Base-by-base conservation (phyloP, 2,113 vertebrate genomes). In the Cyanoramphus novaezelandiae region DNA sequence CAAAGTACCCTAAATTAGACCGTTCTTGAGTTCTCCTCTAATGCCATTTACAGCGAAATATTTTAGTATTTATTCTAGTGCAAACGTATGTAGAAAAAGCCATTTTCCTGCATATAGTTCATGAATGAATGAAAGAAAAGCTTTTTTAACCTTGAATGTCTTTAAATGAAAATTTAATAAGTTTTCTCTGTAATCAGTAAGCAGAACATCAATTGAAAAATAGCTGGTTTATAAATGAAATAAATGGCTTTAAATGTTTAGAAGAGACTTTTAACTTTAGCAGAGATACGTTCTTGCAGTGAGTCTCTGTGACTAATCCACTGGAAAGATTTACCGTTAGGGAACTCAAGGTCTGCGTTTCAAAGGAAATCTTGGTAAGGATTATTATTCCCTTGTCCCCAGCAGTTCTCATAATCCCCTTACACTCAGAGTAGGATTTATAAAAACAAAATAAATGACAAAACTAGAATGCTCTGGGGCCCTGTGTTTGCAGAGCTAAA, bases 321-420 rank as follows among this genome's bases (percentile, higher is more conserved):
- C 59, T 93, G 79, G 77, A 94, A 83, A 95, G 93, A 63, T 96
- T 97, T 96, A 92, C 50, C 10, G 2, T 97, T 95, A 19, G 67
- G 53, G 68, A 94, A 91, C 71, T 90, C 52, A 76, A 87, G 90
- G 84, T 96, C 82, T 95, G 39, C 8, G 20, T 96, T 97, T 97
- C 82, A 97, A 97, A 97, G 72, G 72, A 93, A 94, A 65, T 93
- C 86, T 33, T 92, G 91, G 82, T 95, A 89, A 91, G 95, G 92
- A 94, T 97, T 98, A 97, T 95, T 97, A 96, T 95, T 96, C 96
- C 87, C 83, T 92, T 90, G 90, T 93, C 28, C 90, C 94, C 94
- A 85, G n/a, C 65, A 93, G 85, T 93, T 93, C 76, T 67, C 77
- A 65, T 86, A 96, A 93, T 95, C 68, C 67, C 78, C 72, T 97